Base-by-base conservation (phyloP, 92 coral and sea anemone species). In the Diadumene lineata region DNA sequence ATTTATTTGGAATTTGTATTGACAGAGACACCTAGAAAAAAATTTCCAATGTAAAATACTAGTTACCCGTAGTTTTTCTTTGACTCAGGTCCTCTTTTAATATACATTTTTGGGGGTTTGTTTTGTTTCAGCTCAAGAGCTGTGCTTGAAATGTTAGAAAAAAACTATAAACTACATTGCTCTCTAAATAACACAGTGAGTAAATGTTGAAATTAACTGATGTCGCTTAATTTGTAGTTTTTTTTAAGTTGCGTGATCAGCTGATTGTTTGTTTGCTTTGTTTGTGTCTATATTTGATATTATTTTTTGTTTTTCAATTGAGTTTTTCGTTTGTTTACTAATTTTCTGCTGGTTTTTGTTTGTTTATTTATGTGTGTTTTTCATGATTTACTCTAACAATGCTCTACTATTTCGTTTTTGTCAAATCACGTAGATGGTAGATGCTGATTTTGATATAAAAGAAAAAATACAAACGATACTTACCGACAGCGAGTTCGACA, bases 101-200 rank as follows among this genome's bases (percentile, higher is more conserved):
- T 34, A 7, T 32, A 44, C 1, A 16, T 50, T 64, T 38, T 34
- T 46, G 3, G 24, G 61, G 4, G 22, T 11, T 25, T 9, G 38
- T 19, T 68, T 28, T 22, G 10, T 55, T 75, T 48, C 70, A 96
- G 99, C 38, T 96, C 99, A 38, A 80, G 87, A 7, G 91, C 97
- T 34, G 99, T 96, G 11, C 56, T 77, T 56, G 99, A 96, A 63
- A 82, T 96, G 90, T 66, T 96, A 81, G 99, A 89, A 79, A 91
- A 96, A 78, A 96, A 96, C 82, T 92, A 91, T 90, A 96, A 88
- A 83, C 84, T 96, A 51, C 99, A 96, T 78, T 96, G 99, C 79
- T 96, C 99, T 32, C 78, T 96, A 34, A 92, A 96, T 58, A 85
- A 81, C 44, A 85, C 88, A 38, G 99, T 96, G 86, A 91, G 99